Evolutionary conservation across 2,797 vertebrate species (phyloP), one percentile per base, ranked within the genome.

Genomic region (Argyrosomus regius): DNA sequence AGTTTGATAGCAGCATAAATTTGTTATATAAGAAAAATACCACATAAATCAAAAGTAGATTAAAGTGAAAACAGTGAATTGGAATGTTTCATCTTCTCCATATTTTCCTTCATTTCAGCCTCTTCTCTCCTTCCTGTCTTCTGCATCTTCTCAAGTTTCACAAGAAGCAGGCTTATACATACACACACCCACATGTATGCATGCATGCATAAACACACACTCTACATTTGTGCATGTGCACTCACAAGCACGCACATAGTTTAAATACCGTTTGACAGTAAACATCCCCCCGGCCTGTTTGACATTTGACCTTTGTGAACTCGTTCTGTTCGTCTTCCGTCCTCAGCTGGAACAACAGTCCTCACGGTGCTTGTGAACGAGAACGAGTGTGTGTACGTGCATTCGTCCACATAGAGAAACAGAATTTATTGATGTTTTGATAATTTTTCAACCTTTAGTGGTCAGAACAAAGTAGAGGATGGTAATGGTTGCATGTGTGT

Each of bases 321-420:
- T 76, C 2, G 35, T 45, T 75, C 35, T 70, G 50, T 84, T 84
- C 16, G 7, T 72, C 78, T 49, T 80, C 50, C 53, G 8, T 79
- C 12, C 71, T 90, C 93, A 93, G 92, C 92, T 94, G 92, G 75
- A 90, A 84, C 59, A 63, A 69, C 67, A 81, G 57, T 60, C 71
- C 73, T 67, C 59, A 18, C 57, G 77, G 66, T 13, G 46, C 49
- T 14, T 66, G 53, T 60, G 64, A 52, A 63, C 78, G 66, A 60
- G 71, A 63, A 48, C 5, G 50, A 52, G 18, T 58, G 31, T 70
- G 66, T 70, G 49, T 82, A 85, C 72, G 82, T 88, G 87, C 66
- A 53, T 81, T 63, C 39, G 48, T 77, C 54, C 81, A 75, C 81
- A 80, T 48, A 45, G 76, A 79, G 18, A 77, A 71, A 50, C 10